Base-by-base conservation (phyloP, 2,797 vertebrate genomes). In the Siniperca scherzeri region DNA sequence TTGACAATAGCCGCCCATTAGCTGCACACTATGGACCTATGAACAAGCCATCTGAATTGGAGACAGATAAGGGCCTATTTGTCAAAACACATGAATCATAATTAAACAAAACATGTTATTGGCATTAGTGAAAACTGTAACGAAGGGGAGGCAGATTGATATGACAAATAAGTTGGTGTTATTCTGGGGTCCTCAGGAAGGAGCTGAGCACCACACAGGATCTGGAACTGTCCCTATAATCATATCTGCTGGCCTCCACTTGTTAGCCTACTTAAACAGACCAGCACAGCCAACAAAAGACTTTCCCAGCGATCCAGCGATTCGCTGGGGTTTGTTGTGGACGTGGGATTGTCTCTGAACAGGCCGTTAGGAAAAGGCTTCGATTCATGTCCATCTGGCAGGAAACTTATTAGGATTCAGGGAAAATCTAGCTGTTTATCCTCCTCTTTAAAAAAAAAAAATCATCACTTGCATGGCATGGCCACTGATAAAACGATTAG, bases 341-440 rank as follows among this genome's bases (percentile, higher is more conserved):
- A 72, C 70, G 78, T 79, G 42, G 79, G 85, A 88, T 70, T 19
- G 72, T 70, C 70, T 86, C 84, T 88, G 78, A 90, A 73, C 60
- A 74, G 69, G 30, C 30, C 77, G 14, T 50, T 57, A 60, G 2
- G 22, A 81, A 86, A 77, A 80, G 72, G 50, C 71, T 88, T 77
- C 17, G 7, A 71, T 87, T 83, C 69, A 80, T 83, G 85, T 84
- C 83, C 87, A 86, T 89, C 76, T 93, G 84, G 84, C 73, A 84
- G 70, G 68, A 75, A 82, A 78, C 81, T 59, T 75, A 82, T 77
- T 79, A 65, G 77, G 69, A 84, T 83, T 78, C 70, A 73, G 44
- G 71, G 84, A 74, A 81, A 86, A 81, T 77, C 19, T 59, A 81
- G 78, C 48, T 25, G 33, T 78, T 81, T 68, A 74, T 80, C 78